A percentile compares a stretch with the other conserved stretches of the same genome.
Evolutionary conservation across 1,140 invertebrate species (phyloP).

Genomic region (Heliconius congener): DNA sequence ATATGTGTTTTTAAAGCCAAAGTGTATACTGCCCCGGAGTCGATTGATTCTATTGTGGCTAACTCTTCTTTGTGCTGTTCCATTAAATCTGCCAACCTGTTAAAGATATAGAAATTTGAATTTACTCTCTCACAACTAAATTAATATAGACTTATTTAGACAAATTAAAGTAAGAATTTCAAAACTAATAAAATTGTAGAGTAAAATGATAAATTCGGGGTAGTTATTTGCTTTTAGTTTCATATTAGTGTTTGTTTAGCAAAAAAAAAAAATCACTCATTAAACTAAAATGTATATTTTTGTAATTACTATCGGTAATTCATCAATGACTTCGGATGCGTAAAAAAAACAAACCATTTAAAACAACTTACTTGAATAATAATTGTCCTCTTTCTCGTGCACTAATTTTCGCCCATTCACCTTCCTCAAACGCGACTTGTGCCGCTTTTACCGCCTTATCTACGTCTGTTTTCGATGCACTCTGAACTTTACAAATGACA

Average conservation of each 20-base stretch:
- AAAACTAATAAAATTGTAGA: too few relatives aligned
- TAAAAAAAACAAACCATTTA: too few relatives aligned
- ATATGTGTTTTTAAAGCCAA: slow-evolving; percentile 96
- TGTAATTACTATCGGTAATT: background rate
- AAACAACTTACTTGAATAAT: slow-evolving; percentile 84
- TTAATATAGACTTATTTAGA: too few relatives aligned
- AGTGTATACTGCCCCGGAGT: slow-evolving; percentile 97
- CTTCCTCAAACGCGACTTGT: slow-evolving; percentile 92
- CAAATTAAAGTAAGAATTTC: too few relatives aligned
- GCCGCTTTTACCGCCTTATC: slow-evolving; percentile 93
- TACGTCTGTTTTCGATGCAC: slow-evolving; percentile 90
- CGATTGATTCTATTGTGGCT: slow-evolving; percentile 95
- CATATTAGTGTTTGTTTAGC: too few relatives aligned
- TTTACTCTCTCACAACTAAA: too few relatives aligned
- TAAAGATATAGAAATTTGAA: slow-evolving; percentile 15
- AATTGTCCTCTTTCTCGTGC: slow-evolving; percentile 90
- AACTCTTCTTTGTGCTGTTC: slow-evolving; percentile 96
- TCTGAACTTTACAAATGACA: slow-evolving; percentile 90
- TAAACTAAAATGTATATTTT: background rate
- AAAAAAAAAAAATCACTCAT: background rate
- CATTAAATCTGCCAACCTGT: slow-evolving; percentile 95
- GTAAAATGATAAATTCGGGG: too few relatives aligned
- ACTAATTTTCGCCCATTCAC: slow-evolving; percentile 94
- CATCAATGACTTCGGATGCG: too few relatives aligned
- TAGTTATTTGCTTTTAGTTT: too few relatives aligned